Evolutionary conservation across 2,888 invertebrate genomes (phyloP).

Genomic region (Lamellibrachia columna): DNA sequence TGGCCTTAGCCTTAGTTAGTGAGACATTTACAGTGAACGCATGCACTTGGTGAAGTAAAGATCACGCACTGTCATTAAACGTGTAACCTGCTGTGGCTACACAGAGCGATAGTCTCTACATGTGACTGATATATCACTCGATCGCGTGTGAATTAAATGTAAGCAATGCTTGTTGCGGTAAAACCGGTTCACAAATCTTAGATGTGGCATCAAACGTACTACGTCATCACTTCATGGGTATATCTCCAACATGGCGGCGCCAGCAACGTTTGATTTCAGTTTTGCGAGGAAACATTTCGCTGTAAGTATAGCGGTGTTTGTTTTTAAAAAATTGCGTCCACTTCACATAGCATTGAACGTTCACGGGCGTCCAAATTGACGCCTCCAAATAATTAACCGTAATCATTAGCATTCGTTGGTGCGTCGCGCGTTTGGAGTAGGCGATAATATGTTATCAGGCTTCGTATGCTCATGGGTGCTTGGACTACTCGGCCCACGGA

Average conservation of each 20-base stretch:
- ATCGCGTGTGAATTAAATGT: background rate
- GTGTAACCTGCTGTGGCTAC: background rate
- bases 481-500: too few relatives aligned
- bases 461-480: background rate
- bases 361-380: background rate
- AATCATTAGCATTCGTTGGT: background rate
- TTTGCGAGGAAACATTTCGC: conserved; percentile 48
- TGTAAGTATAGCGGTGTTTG: conserved; percentile 39
- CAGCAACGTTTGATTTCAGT: conserved; percentile 49
- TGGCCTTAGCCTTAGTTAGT: too few relatives aligned
- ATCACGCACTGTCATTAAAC: background rate
- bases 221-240: conserved; percentile 24
- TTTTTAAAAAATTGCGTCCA: background rate
- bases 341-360: background rate
- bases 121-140: background rate
- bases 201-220: conserved; percentile 13
- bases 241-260: conserved; percentile 49
- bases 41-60: background rate
- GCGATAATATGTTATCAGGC: background rate
- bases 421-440: background rate
- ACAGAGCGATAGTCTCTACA: background rate
- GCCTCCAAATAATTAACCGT: background rate
- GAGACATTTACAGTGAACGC: background rate
- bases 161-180: background rate
- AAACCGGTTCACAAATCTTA: background rate